phyloP scores from a whole-genome alignment of 2,888 invertebrate genomes.

The Habroteleia sp. region DNA sequence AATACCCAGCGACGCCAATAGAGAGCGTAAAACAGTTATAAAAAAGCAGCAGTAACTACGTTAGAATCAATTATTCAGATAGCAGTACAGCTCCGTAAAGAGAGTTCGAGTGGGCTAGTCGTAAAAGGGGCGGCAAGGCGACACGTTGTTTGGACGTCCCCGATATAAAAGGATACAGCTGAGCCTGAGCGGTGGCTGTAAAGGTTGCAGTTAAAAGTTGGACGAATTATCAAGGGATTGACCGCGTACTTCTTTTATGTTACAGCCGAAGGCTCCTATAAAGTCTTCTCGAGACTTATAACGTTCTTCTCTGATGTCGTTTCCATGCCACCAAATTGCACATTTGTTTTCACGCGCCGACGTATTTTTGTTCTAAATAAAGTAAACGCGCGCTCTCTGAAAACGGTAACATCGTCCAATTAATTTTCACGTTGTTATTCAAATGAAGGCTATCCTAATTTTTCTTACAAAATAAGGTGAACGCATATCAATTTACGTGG shows the following conservation, averaged over 20 bases:
- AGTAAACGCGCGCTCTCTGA: slow-evolving; percentile 6
- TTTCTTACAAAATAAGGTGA: no score
- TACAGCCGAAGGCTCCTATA: slow-evolving; percentile 61
- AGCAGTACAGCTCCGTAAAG: slow-evolving; percentile 75
- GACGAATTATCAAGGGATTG: slow-evolving; percentile 76
- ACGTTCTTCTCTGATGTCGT: slow-evolving; percentile 31
- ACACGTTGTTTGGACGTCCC: slow-evolving; percentile 63
- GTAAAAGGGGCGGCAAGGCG: slow-evolving; percentile 75
- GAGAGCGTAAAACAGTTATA: slow-evolving; percentile 80
- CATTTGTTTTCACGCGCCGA: slow-evolving; percentile 33
- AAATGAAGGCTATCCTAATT: neutral
- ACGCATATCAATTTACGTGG: no score
- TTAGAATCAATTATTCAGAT: slow-evolving; percentile 79
- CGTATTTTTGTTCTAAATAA: slow-evolving; percentile 38
- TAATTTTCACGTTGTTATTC: slow-evolving; percentile 4
- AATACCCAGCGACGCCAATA: slow-evolving; percentile 74
- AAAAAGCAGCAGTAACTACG: slow-evolving; percentile 80
- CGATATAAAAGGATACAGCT: slow-evolving; percentile 62
- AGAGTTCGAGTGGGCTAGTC: slow-evolving; percentile 75
- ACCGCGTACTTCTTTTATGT: slow-evolving; percentile 65
- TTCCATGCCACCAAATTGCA: slow-evolving; percentile 32
- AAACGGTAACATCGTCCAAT: slow-evolving; percentile 5
- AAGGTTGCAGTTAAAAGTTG: slow-evolving; percentile 78
- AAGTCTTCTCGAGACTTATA: slow-evolving; percentile 56
- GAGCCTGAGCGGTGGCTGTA: slow-evolving; percentile 71